Base-by-base conservation (phyloP, 2,113 vertebrate species). In the Lampris megalopsis region DNA sequence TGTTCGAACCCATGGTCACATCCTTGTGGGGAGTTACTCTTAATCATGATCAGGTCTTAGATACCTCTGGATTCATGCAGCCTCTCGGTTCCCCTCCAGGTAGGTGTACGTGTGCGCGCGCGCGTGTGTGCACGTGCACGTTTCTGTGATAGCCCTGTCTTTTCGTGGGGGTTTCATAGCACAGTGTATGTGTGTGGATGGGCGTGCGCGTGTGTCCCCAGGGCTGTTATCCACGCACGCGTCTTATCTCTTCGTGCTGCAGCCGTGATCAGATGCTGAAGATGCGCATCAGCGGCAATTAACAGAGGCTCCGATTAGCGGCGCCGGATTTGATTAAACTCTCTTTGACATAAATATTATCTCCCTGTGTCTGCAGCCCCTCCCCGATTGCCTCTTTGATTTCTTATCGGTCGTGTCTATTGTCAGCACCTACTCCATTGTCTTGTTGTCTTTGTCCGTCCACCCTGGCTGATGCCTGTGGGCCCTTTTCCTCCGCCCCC, bases 21-120 rank as follows among this genome's bases (percentile, higher is more conserved):
- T 77, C 42, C 52, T 66, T n/a, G n/a, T n/a, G n/a, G n/a, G n/a
- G n/a, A n/a, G n/a, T n/a, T n/a, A n/a, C n/a, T n/a, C n/a, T n/a
- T n/a, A n/a, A n/a, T n/a, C n/a, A n/a, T n/a, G n/a, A n/a, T n/a
- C n/a, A n/a, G n/a, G n/a, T n/a, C n/a, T n/a, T n/a, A n/a, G n/a
- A n/a, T n/a, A n/a, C n/a, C n/a, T n/a, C n/a, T n/a, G n/a, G n/a
- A n/a, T n/a, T n/a, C n/a, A n/a, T n/a, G n/a, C n/a, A n/a, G 48
- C 54, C 58, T 63, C 60, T 48, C 47, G 52, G 54, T 54, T 73
- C 63, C 41, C 49, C 61, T n/a, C 40, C n/a, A 13, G 9, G 50
- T 63, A 13, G 6, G 36, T 53, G 38, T 72, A 13, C 9, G 37
- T 60, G 37, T 63, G 6, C 24, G 2, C 10, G 50, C 60, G n/a